Percentiles rank a stretch among this genome's conserved stretches.
phyloP scores from a whole-genome alignment of 2,113 vertebrate species.

The Neofelis nebulosa region DNA sequence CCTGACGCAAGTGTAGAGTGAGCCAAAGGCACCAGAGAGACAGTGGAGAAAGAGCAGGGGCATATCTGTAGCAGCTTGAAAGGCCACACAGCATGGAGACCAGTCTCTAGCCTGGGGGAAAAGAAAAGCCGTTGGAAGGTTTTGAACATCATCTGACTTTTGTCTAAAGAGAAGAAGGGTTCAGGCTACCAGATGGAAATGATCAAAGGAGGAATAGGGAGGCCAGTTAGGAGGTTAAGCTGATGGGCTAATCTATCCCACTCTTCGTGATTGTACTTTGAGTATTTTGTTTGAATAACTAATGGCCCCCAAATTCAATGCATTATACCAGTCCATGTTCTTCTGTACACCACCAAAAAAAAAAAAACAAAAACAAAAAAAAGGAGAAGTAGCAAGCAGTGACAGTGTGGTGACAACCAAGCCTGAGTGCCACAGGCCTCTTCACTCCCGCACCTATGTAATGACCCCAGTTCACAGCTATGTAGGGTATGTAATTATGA shows the following conservation, averaged over 20 bases:
- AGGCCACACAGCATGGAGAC: neutral
- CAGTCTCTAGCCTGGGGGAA: neutral
- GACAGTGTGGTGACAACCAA: neutral
- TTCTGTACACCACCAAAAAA: neutral
- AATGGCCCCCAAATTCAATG: neutral
- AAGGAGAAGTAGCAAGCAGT: neutral
- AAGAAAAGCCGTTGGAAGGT: neutral
- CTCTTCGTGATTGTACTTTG: neutral
- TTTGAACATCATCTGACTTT: neutral
- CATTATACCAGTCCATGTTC: neutral
- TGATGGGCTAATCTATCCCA: neutral
- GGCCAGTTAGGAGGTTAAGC: neutral
- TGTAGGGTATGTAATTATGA: neutral
- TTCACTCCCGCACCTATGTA: neutral
- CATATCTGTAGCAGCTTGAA: neutral
- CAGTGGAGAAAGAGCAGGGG: rapidly evolving
- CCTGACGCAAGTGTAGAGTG: neutral
- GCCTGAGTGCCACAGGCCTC: neutral
- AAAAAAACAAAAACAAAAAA: too few relatives aligned
- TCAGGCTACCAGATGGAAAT: neutral
- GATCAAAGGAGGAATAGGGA: neutral
- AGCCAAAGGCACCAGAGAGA: too few relatives aligned
- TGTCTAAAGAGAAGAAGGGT: neutral
- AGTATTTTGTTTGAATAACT: neutral
- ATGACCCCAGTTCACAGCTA: neutral